phyloP scores from a whole-genome alignment of 1,140 invertebrate genomes.

The Octopus bimaculoides region DNA sequence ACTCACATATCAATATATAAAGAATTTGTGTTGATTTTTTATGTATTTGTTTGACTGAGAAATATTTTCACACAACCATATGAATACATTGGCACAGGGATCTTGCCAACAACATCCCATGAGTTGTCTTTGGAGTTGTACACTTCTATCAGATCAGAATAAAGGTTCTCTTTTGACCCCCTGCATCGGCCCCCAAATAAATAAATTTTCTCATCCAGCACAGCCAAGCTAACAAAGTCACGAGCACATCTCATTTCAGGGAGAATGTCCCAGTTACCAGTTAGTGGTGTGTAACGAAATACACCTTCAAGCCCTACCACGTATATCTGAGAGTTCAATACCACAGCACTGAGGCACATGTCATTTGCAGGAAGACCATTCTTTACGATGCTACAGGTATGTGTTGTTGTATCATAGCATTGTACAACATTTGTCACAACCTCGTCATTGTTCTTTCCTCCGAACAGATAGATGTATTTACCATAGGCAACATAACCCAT shows the following conservation, averaged over 20 bases:
- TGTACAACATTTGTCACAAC: constrained; percentile 49
- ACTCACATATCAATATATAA: too few species aligned
- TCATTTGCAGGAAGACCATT: constrained; percentile 46
- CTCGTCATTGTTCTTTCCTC: constrained; percentile 51
- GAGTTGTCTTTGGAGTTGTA: constrained; percentile 38
- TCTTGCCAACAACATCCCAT: constrained; percentile 42
- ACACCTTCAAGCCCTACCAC: constrained; percentile 51
- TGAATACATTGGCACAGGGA: constrained; percentile 50
- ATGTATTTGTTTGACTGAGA: constrained; percentile 22
- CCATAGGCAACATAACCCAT: constrained; percentile 49
- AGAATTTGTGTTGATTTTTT: too few species aligned
- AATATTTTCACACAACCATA: constrained; percentile 51
- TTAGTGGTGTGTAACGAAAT: constrained; percentile 39
- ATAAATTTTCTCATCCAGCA: constrained; percentile 49
- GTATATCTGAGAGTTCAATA: constrained; percentile 46
- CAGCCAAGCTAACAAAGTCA: constrained; percentile 49
- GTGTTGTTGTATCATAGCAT: constrained; percentile 44
- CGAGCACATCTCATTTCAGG: constrained; percentile 43
- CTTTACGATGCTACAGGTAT: constrained; percentile 31
- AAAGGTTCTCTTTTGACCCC: constrained; percentile 48
- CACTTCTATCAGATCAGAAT: constrained; percentile 47
- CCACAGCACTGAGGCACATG: constrained; percentile 49
- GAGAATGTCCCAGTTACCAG: constrained; percentile 44
- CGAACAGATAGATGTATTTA: constrained; percentile 47
- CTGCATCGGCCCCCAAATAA: constrained; percentile 46